phyloP scores from a whole-genome alignment of 2,113 vertebrate species.

The Rhegmatorhina hoffmannsi region DNA sequence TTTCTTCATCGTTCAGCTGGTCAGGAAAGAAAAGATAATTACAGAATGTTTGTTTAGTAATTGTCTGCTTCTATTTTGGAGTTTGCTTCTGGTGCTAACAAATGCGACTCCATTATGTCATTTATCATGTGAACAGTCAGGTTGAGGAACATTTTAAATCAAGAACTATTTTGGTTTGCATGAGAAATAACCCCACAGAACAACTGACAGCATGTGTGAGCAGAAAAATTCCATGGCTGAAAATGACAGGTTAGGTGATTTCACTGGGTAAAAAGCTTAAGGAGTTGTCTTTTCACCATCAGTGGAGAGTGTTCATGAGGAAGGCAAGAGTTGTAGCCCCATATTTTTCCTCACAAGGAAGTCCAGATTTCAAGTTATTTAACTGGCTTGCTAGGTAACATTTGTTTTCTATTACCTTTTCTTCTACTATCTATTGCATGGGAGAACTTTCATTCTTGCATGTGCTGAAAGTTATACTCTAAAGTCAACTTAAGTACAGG shows the following conservation, averaged over 20 bases:
- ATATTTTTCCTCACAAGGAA: neutral
- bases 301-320: neutral
- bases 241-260: conserved; percentile 40
- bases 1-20: conserved; percentile 48
- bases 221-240: conserved; percentile 37
- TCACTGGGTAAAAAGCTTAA: neutral
- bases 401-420: neutral
- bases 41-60: conserved; percentile 56
- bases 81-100: conserved; percentile 49
- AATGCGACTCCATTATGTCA: conserved; percentile 53
- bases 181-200: conserved; percentile 52
- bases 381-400: neutral
- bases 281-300: neutral
- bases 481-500: neutral
- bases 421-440: neutral
- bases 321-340: neutral
- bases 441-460: neutral
- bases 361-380: conserved; percentile 28
- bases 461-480: conserved; percentile 38
- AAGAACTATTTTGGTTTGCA: conserved; percentile 55
- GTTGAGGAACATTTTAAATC: conserved; percentile 58
- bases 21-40: conserved; percentile 59
- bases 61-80: conserved; percentile 59
- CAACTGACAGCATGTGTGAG: conserved; percentile 42
- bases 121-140: conserved; percentile 64